A percentile compares a stretch with the other conserved stretches of the same genome.
Conservation (phyloP, 2,797 vertebrate genomes). For the Chaetophractus vellerosus region DNA sequence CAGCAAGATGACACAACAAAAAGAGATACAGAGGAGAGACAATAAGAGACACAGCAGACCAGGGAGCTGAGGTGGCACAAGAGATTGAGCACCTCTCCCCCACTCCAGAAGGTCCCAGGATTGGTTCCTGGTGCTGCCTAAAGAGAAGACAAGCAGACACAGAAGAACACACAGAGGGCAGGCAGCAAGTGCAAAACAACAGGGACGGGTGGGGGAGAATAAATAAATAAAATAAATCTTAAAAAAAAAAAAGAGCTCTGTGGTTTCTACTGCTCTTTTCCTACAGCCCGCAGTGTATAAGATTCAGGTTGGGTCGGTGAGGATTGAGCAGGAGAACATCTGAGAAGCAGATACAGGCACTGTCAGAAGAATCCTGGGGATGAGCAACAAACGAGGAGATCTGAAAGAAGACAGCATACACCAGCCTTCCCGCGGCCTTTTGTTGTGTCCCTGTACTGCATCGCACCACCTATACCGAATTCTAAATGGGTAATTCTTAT, state of each 20-base stretch:
- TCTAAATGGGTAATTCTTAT: not conserved
- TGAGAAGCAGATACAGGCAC: not conserved
- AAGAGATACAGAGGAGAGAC: too few species aligned
- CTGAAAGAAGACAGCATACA: not conserved
- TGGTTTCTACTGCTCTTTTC: not conserved
- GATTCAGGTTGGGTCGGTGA: not conserved
- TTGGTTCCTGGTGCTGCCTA: too few species aligned
- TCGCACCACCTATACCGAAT: not conserved
- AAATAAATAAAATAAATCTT: too few species aligned
- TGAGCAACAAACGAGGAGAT: not conserved
- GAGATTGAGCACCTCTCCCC: too few species aligned
- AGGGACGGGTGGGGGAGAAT: too few species aligned
- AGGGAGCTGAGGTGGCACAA: too few species aligned
- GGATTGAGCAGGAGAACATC: not conserved
- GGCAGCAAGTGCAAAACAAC: too few species aligned
- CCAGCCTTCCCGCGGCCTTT: not conserved
- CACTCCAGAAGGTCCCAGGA: too few species aligned
- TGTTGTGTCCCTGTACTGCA: fast-evolving
- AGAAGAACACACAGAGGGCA: too few species aligned
- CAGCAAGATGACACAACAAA: too few species aligned
- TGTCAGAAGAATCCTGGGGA: not conserved
- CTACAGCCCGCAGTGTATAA: not conserved
- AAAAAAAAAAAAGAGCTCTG: not conserved
- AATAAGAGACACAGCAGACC: too few species aligned
- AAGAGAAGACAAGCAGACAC: too few species aligned